Evolutionary conservation across 2,888 invertebrate genomes (phyloP).

Genomic region (Papilio demoleus): DNA sequence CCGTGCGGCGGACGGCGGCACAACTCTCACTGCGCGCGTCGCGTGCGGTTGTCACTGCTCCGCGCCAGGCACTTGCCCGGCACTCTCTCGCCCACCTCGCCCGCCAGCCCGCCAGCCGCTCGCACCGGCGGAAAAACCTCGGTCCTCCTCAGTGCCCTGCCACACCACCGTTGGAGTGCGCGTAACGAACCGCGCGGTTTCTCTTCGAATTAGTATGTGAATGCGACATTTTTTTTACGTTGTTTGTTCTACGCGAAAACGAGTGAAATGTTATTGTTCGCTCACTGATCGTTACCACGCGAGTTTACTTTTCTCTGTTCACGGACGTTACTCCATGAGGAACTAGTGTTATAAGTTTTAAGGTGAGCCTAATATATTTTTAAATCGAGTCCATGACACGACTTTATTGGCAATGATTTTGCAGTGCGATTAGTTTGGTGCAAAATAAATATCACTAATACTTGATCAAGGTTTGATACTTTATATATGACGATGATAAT

Average conservation of each 20-base stretch:
- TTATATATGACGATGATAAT: too few species aligned
- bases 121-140: conserved; percentile 17
- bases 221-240: conserved; percentile 68
- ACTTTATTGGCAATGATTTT: conserved; percentile 9
- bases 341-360: conserved; percentile 62
- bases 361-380: conserved; percentile 56
- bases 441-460: neutral
- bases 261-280: conserved; percentile 77
- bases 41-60: conserved; percentile 73
- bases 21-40: conserved; percentile 82
- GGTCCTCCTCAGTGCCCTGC: conserved; percentile 63
- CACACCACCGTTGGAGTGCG: conserved; percentile 67
- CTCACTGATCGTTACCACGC: conserved; percentile 59
- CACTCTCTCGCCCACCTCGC: conserved; percentile 44
- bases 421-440: neutral
- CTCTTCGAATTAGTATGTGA: conserved; percentile 79
- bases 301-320: conserved; percentile 56
- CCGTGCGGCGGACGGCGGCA: conserved; percentile 64
- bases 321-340: conserved; percentile 72
- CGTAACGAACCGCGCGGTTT: conserved; percentile 71
- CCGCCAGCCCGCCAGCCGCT: conserved; percentile 45
- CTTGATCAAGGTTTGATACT: too few species aligned
- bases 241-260: conserved; percentile 69
- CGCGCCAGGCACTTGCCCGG: conserved; percentile 46
- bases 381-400: conserved; percentile 45